phyloP scores from a whole-genome alignment of 2,888 invertebrate genomes.

The Amphimallon solstitiale region DNA sequence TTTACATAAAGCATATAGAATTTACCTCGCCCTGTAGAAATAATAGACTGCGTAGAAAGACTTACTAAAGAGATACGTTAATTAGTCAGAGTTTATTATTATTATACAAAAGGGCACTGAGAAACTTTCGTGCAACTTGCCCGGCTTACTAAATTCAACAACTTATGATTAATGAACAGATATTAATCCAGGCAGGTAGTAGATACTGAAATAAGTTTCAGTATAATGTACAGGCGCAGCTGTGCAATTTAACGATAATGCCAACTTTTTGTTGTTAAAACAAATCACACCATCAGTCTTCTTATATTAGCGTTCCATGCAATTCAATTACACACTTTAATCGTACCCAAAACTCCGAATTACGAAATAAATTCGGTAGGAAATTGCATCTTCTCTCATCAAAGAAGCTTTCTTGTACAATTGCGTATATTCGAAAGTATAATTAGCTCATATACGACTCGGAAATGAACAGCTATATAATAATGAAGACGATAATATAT shows the following conservation, averaged over 20 bases:
- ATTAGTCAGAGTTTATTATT: neutral
- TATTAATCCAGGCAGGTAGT: slow-evolving; percentile 17
- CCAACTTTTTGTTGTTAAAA: slow-evolving; percentile 16
- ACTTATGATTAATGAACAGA: slow-evolving; percentile 1
- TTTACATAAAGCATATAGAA: too few species aligned
- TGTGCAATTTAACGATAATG: slow-evolving; percentile 21
- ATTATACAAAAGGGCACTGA: neutral
- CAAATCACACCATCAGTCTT: slow-evolving; percentile 19
- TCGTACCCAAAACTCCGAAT: neutral
- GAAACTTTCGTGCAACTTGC: neutral
- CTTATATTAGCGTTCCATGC: slow-evolving; percentile 1
- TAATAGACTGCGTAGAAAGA: too few species aligned
- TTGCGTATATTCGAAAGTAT: too few species aligned
- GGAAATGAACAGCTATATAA: too few species aligned
- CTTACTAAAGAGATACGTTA: too few species aligned
- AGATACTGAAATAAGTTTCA: slow-evolving; percentile 11
- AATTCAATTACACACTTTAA: neutral
- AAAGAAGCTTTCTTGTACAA: too few species aligned
- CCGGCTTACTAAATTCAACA: neutral
- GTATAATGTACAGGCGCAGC: neutral
- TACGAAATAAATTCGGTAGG: neutral
- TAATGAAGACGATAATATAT: too few species aligned
- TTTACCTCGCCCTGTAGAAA: too few species aligned
- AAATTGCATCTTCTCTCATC: neutral
- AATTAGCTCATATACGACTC: too few species aligned